Evolutionary conservation across 2,113 vertebrate species (phyloP), one percentile per base, ranked within the genome.

Genomic region (Leucopsar rothschildi): DNA sequence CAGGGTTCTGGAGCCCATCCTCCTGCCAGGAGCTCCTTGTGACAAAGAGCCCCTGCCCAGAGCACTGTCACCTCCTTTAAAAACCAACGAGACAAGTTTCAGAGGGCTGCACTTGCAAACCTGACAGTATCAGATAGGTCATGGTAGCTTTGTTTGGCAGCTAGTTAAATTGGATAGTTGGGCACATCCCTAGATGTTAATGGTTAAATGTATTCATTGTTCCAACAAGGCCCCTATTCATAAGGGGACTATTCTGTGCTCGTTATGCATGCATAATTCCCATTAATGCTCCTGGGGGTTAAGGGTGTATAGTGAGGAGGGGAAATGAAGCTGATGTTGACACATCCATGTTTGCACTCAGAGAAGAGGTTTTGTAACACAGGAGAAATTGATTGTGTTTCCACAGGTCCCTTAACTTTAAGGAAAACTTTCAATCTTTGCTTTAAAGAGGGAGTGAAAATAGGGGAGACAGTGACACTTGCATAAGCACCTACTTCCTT

Each of bases 201-300:
- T 97, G 94, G 91, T 91, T 75, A 96, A 82, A 95, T 94, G 93
- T 95, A 82, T 93, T 96, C 96, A 90, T 94, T 96, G 91, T 94
- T 79, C 92, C 93, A 97, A 97, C 97, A 97, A 97, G 94, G 93
- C 47, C 84, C 70, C 92, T 90, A 97, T 97, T 97, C 96, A 96
- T 92, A 13, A 85, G 78, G 50, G 39, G 37, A 76, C 92, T 90
- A 31, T 91, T 93, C 92, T 86, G 61, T 73, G 95, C 93, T 96
- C 37, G 88, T 97, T 97, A 97, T 90, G 96, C 95, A 92, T 95
- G 93, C 91, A 93, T 97, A 97, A 97, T 97, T 97, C 69, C 47
- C 91, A 88, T 77, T 97, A 96, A 94, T 97, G 90, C 79, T 96
- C 11, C 71, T 73, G 89, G 68, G 60, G 86, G 95, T 91, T 96